phyloP scores from a whole-genome alignment of 2,113 vertebrate genomes.

The Promerops cafer region DNA sequence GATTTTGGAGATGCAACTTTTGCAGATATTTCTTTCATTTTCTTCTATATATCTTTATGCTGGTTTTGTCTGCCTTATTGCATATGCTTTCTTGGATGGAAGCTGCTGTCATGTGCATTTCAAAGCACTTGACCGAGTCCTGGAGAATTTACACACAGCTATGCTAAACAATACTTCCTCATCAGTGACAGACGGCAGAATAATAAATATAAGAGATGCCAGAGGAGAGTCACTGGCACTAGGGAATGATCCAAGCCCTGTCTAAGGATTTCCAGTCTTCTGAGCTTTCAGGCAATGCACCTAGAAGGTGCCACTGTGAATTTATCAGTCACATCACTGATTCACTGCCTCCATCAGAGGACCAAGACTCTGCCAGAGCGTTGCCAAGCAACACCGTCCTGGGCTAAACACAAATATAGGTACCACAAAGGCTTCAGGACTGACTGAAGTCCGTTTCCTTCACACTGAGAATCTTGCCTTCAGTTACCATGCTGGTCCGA shows the following conservation, averaged over 20 bases:
- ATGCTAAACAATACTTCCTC: background rate
- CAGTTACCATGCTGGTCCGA: background rate
- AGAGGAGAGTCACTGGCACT: background rate
- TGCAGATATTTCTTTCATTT: background rate
- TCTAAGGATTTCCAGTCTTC: conserved; percentile 10
- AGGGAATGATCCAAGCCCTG: background rate
- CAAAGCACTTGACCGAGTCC: background rate
- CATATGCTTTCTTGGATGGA: background rate
- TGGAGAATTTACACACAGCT: background rate
- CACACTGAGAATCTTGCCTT: background rate
- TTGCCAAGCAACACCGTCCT: conserved; percentile 41
- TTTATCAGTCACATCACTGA: background rate
- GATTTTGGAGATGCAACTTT: background rate
- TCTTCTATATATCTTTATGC: background rate
- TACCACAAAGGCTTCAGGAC: background rate
- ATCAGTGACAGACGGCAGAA: background rate
- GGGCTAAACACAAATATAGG: background rate
- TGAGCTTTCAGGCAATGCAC: background rate
- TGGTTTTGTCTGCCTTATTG: background rate
- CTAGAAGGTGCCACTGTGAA: conserved; percentile 4
- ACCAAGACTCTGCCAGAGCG: background rate
- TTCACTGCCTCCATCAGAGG: background rate
- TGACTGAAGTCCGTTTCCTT: background rate
- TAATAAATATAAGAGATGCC: background rate
- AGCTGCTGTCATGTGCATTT: background rate